Evolutionary conservation across 30 jellyfish, hydroid and myxozoan species (phyloP).

Genomic region (Aurelia aurita complex sp. Pacific): DNA sequence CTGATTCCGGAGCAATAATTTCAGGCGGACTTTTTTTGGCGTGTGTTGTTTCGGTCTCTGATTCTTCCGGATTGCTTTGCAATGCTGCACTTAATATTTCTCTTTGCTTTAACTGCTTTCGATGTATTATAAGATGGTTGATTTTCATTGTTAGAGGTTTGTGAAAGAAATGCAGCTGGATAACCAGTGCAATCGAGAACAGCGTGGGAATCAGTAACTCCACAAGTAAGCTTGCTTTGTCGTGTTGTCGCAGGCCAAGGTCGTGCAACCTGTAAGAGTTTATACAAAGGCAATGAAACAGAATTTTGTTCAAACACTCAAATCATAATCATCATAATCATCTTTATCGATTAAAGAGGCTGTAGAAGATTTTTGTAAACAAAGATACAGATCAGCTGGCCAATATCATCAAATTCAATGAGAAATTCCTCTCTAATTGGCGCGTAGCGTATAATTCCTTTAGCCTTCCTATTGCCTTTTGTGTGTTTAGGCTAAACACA

Average conservation of each 20-base stretch:
- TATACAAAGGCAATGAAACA: neutral
- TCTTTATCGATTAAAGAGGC: no score
- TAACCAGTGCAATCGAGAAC: constrained; percentile 87
- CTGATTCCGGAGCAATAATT: constrained; percentile 11
- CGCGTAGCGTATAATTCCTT: no score
- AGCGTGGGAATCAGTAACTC: constrained; percentile 91
- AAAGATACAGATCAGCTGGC: no score
- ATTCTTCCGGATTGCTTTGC: constrained; percentile 6
- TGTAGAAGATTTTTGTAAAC: no score
- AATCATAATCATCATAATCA: no score
- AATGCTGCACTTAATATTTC: neutral
- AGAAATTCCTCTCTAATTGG: no score
- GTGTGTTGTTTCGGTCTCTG: constrained; percentile 17
- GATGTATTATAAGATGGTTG: constrained; percentile 67
- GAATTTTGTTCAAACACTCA: neutral
- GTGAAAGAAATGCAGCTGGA: constrained; percentile 96
- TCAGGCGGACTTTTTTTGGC: constrained; percentile 40
- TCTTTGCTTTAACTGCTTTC: constrained; percentile 44
- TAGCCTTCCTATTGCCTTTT: no score
- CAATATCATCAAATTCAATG: no score
- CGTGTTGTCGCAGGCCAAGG: constrained; percentile 94
- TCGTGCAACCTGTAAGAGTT: constrained; percentile 77
- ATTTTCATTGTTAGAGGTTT: constrained; percentile 89
- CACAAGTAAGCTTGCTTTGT: constrained; percentile 81
- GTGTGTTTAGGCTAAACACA: no score